phyloP scores from a whole-genome alignment of 1,140 invertebrate genomes.

The Camponotus floridanus region DNA sequence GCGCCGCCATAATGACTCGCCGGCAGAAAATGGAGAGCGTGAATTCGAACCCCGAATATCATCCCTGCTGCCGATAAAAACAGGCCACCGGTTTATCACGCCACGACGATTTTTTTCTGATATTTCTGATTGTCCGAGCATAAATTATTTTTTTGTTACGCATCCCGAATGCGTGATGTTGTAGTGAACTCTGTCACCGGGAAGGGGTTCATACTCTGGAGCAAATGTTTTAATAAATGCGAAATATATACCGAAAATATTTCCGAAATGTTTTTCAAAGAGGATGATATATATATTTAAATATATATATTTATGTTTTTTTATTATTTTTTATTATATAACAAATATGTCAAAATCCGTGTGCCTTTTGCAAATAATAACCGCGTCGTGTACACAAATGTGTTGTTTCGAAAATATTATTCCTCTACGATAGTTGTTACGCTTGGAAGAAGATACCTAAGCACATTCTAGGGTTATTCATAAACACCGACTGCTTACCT shows the following conservation, averaged over 20 bases:
- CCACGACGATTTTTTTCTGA: conserved; percentile 40
- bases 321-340: not conserved
- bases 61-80: conserved; percentile 34
- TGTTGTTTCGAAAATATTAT: not conserved
- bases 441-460: too few species aligned
- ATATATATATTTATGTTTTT: not conserved
- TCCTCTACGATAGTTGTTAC: not conserved
- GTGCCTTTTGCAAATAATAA: not conserved
- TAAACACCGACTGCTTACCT: too few species aligned
- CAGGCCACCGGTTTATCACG: conserved; percentile 41
- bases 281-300: not conserved
- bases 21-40: conserved; percentile 23
- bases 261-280: not conserved
- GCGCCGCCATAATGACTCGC: conserved; percentile 25
- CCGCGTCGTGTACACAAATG: not conserved
- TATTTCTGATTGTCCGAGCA: conserved; percentile 24
- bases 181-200: not conserved
- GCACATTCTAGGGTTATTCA: too few species aligned
- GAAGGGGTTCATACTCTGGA: not conserved
- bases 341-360: not conserved
- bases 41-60: conserved; percentile 29
- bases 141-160: conserved; percentile 55
- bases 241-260: not conserved
- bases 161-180: not conserved
- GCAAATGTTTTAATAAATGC: conserved; percentile 24